Percentiles rank a stretch among this genome's conserved stretches.
phyloP scores from a whole-genome alignment of 2,797 vertebrate genomes.

The Clarias pachynema region DNA sequence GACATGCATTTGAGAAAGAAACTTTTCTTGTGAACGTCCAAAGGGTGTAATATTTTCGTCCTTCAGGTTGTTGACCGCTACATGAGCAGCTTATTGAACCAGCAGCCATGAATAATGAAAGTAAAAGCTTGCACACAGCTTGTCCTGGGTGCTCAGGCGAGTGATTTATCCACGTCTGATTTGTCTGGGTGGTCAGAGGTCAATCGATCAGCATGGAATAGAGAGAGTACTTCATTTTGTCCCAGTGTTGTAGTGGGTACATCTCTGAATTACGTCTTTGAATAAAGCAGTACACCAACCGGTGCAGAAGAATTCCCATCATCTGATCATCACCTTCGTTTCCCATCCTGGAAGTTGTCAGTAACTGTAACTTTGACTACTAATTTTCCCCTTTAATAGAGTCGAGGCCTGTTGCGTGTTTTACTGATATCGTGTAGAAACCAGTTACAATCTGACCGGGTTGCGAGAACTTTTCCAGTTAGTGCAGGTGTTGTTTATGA shows the following conservation, averaged over 20 bases:
- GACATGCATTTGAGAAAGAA: not conserved
- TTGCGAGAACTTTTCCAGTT: not conserved
- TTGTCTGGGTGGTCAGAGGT: not conserved
- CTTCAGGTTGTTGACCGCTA: not conserved
- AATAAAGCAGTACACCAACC: not conserved
- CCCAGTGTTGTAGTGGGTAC: no score
- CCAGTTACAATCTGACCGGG: not conserved
- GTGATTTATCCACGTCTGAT: not conserved
- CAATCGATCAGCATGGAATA: not conserved
- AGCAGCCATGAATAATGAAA: not conserved
- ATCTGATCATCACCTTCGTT: not conserved
- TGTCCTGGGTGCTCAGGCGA: not conserved
- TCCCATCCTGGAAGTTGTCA: conserved; percentile 1
- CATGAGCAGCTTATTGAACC: not conserved
- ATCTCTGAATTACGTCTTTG: not conserved
- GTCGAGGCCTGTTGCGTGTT: not conserved
- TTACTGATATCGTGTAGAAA: not conserved
- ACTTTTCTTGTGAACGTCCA: not conserved
- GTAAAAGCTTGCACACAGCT: not conserved
- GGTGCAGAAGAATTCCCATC: not conserved
- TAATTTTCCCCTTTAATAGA: not conserved
- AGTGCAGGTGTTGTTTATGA: conserved; percentile 3
- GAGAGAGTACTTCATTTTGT: not conserved
- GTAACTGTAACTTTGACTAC: not conserved
- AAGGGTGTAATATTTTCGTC: not conserved